These are phyloP conservation scores for Silurus asotus DNA, from an alignment of 2,113 vertebrate species.

Conservation along the genomic window DNA sequence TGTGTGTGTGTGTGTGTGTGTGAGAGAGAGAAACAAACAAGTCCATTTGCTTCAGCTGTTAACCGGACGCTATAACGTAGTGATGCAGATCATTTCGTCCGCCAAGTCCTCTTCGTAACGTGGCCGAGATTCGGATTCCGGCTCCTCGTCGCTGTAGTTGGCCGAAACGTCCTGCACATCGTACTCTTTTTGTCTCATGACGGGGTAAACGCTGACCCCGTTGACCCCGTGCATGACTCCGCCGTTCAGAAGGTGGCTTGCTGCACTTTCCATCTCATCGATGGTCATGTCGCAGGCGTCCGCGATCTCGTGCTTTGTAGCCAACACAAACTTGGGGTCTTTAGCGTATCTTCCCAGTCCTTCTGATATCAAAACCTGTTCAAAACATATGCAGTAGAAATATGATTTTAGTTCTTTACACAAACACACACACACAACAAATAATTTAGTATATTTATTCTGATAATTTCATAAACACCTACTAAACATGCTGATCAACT, in stretches of 20 bases:
- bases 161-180: conserved; percentile 89
- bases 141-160: conserved; percentile 94
- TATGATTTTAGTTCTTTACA: background rate
- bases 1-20: conserved; percentile 8
- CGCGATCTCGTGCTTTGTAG: conserved; percentile 95
- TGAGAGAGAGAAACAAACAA: conserved; percentile 19
- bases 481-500: background rate
- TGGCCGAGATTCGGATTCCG: conserved; percentile 73
- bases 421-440: too few relatives aligned
- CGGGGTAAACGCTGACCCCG: conserved; percentile 80
- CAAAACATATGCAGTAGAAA: background rate
- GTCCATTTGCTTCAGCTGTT: conserved; percentile 40
- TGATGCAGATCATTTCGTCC: conserved; percentile 99
- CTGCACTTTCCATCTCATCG: conserved; percentile 98
- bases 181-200: conserved; percentile 80
- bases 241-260: conserved; percentile 91
- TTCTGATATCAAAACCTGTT: conserved; percentile 96
- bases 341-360: conserved; percentile 93
- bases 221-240: conserved; percentile 76
- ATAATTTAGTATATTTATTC: background rate
- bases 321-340: conserved; percentile 97
- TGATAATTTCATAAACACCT: background rate
- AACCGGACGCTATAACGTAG: conserved; percentile 89
- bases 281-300: conserved; percentile 98
- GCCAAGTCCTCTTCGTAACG: conserved; percentile 95